A percentile compares a stretch with the other conserved stretches of the same genome.
These are phyloP conservation scores for Squalus acanthias DNA, from an alignment of 2,797 vertebrate species.

Conservation along the genomic window DNA sequence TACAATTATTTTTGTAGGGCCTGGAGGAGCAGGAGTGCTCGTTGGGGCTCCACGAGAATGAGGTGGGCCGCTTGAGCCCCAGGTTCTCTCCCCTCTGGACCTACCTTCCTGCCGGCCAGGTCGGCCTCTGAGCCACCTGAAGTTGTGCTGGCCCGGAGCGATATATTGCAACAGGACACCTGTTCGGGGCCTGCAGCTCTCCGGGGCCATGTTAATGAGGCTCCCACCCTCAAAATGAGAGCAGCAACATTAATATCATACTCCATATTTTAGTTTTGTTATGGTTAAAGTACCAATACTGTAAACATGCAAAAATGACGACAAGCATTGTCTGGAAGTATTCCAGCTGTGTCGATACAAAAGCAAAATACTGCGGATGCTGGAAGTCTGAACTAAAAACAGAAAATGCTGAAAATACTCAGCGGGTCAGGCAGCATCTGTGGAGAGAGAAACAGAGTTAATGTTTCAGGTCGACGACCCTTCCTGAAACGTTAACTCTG, in stretches of 20 bases:
- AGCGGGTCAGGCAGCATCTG: too few relatives aligned
- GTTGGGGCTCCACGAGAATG: not conserved
- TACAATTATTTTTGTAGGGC: not conserved
- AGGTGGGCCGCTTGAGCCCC: not conserved
- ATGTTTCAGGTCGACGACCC: too few relatives aligned
- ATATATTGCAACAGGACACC: not conserved
- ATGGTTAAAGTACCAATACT: not conserved
- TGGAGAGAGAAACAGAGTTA: too few relatives aligned
- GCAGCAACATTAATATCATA: not conserved
- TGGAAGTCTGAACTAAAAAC: too few relatives aligned
- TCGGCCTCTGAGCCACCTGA: not conserved
- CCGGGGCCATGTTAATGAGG: not conserved
- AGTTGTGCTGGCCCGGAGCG: not conserved
- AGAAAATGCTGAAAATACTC: too few relatives aligned
- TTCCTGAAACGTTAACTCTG: too few relatives aligned
- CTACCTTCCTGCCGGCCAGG: not conserved
- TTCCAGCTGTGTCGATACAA: not conserved
- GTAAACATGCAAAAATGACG: not conserved
- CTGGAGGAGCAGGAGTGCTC: not conserved
- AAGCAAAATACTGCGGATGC: too few relatives aligned
- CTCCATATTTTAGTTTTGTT: not conserved
- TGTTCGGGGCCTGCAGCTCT: not conserved
- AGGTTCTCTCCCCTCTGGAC: not conserved
- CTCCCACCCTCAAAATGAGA: not conserved
- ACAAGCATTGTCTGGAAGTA: not conserved